phyloP scores from a whole-genome alignment of 2,113 vertebrate species.

The Corythornis cristatus region DNA sequence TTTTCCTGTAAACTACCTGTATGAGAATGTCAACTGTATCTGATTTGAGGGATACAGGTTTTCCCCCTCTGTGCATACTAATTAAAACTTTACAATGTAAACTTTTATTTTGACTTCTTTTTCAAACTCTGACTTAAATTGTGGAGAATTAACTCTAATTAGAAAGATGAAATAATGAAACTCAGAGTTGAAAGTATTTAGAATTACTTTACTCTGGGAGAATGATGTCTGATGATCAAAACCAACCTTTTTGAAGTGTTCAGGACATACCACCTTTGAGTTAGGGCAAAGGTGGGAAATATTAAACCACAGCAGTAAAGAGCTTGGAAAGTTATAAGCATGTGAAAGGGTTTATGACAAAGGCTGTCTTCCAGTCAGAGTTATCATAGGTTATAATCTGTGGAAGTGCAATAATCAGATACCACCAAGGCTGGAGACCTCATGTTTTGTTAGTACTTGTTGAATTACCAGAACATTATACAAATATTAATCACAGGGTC shows the following conservation, averaged over 20 bases:
- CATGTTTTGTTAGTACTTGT: conserved; percentile 41
- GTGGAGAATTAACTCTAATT: neutral
- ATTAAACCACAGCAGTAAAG: neutral
- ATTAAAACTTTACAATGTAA: neutral
- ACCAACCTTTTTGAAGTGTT: neutral
- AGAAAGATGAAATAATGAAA: neutral
- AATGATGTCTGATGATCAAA: neutral
- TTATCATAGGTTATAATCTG: conserved; percentile 36
- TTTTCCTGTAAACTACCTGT: neutral
- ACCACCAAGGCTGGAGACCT: neutral
- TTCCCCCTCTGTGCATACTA: neutral
- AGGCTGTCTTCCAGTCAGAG: neutral
- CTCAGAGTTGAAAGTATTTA: neutral
- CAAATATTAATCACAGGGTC: neutral
- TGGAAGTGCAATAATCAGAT: neutral
- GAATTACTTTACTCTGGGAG: neutral
- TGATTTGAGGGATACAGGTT: neutral
- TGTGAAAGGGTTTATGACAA: neutral
- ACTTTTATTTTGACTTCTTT: neutral
- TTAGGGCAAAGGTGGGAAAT: neutral
- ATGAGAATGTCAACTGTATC: accelerated
- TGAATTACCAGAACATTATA: neutral
- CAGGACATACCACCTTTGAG: neutral
- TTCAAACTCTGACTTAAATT: neutral
- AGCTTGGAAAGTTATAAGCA: neutral